phyloP scores from a whole-genome alignment of 1,140 invertebrate genomes.

The Acromyrmex charruanus region DNA sequence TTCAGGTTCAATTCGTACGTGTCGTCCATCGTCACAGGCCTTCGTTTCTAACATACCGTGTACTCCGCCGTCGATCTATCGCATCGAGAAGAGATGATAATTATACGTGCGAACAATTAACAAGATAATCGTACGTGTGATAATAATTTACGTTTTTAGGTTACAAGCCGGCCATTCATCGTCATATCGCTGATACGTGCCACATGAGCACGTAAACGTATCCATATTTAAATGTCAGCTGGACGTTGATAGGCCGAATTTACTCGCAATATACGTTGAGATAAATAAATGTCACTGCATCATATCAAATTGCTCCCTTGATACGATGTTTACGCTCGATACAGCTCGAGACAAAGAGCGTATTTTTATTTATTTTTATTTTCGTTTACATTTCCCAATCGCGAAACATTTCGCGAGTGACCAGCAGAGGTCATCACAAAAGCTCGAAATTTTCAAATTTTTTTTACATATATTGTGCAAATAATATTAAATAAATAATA shows the following conservation, averaged over 20 bases:
- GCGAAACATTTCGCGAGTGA: not conserved
- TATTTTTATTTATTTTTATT: not conserved
- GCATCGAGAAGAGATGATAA: not conserved
- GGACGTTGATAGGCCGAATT: constrained; percentile 11
- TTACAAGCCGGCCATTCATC: constrained; percentile 6
- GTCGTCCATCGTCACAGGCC: constrained; percentile 66
- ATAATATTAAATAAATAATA: not conserved
- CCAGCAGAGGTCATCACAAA: not conserved
- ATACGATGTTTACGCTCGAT: not conserved
- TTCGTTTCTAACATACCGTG: constrained; percentile 4
- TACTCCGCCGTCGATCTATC: not conserved
- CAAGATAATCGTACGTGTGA: not conserved
- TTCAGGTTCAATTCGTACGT: constrained; percentile 86
- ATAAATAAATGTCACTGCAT: not conserved
- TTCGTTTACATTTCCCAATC: not conserved
- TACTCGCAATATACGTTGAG: not conserved
- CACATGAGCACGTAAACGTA: not conserved
- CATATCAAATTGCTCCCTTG: not conserved
- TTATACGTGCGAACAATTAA: constrained; percentile 4
- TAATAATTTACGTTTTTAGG: constrained; percentile 17
- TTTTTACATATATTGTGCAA: not conserved
- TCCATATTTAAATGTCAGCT: not conserved
- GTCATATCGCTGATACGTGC: not conserved
- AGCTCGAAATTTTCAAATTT: not conserved
- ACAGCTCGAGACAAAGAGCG: not conserved